Percentiles rank a stretch among this genome's conserved stretches.
Conservation (phyloP, 2,797 vertebrate genomes). For the Dromococcyx pavoninus region DNA sequence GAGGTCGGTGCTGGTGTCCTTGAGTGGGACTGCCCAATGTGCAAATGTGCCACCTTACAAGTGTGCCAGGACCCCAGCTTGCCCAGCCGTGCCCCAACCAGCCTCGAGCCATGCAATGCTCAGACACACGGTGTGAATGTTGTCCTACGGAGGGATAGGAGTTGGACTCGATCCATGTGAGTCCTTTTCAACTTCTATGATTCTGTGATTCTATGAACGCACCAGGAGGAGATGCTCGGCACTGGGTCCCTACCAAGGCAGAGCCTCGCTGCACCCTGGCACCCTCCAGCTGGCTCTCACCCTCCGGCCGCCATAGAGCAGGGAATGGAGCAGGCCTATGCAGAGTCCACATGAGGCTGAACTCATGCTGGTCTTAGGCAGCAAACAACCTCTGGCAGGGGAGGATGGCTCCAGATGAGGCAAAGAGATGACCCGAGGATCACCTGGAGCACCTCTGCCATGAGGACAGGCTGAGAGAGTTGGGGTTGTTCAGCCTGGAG, state of each 20-base stretch:
- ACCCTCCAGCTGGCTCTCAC: not conserved
- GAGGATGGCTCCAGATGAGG: too few species aligned
- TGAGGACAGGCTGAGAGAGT: too few species aligned
- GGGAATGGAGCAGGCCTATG: accelerated
- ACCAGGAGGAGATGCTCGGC: not conserved
- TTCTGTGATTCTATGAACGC: too few species aligned
- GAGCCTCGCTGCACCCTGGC: not conserved
- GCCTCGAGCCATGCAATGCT: not conserved
- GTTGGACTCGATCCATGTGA: too few species aligned
- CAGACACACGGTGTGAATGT: too few species aligned
- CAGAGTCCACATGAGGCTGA: accelerated
- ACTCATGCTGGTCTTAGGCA: not conserved
- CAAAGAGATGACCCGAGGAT: too few species aligned
- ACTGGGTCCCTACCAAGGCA: not conserved
- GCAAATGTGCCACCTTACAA: accelerated
- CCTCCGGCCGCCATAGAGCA: not conserved
- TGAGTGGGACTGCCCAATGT: accelerated
- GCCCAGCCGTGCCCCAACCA: accelerated
- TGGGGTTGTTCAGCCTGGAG: too few species aligned
- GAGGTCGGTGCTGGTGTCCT: not conserved
- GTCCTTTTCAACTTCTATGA: too few species aligned
- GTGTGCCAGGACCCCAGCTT: not conserved
- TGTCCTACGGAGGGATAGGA: too few species aligned
- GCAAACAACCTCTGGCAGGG: not conserved
- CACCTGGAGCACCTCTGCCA: too few species aligned